Conservation (phyloP, 2,797 vertebrate genomes). For the Thripadectes ignobilis region DNA sequence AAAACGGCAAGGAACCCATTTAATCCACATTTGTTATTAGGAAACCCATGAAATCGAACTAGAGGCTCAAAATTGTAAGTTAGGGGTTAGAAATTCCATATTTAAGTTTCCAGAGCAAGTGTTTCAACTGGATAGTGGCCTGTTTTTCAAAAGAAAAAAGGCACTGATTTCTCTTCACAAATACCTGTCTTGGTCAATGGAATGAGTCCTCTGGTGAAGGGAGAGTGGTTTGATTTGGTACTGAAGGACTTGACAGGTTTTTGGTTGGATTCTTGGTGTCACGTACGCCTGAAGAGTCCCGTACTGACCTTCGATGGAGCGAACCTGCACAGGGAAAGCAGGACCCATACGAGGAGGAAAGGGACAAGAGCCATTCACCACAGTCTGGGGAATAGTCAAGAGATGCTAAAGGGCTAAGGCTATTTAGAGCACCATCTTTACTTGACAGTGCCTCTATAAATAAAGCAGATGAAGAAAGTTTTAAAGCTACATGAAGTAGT, state of each 20-base stretch:
- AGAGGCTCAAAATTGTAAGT: not conserved
- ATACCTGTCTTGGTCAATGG: slow-evolving; percentile 89
- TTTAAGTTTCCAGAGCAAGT: not conserved
- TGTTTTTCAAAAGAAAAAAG: not conserved
- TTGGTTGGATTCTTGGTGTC: slow-evolving; percentile 94
- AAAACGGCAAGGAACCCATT: not conserved
- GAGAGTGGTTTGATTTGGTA: slow-evolving; percentile 97
- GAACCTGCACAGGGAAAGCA: slow-evolving; percentile 78
- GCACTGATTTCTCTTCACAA: not conserved
- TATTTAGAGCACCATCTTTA: not conserved
- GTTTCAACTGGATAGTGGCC: not conserved
- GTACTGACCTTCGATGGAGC: slow-evolving; percentile 98
- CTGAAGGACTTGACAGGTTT: slow-evolving; percentile 94
- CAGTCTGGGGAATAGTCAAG: not conserved
- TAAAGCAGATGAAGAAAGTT: not conserved
- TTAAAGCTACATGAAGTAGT: not conserved
- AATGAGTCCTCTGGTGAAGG: slow-evolving; percentile 93
- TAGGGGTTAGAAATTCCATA: not conserved
- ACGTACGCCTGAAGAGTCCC: slow-evolving; percentile 94
- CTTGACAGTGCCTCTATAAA: not conserved
- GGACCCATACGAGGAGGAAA: not conserved
- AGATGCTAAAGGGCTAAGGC: not conserved
- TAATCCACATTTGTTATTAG: not conserved
- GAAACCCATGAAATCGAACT: not conserved
- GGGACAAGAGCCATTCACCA: not conserved